phyloP scores from a whole-genome alignment of 1,140 invertebrate species.

The Elymnias hypermnestra region DNA sequence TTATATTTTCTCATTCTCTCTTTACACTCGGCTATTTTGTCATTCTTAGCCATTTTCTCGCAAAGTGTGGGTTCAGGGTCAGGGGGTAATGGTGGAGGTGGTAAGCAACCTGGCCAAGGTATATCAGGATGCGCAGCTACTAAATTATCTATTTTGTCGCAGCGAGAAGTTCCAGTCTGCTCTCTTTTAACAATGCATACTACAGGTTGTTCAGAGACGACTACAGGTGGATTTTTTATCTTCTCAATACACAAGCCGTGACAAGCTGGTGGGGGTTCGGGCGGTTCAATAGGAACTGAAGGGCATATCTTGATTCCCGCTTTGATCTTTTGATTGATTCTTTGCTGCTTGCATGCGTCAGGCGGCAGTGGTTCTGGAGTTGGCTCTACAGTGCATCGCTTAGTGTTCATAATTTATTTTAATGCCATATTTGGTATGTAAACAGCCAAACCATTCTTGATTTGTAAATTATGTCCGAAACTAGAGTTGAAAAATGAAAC shows the following conservation, averaged over 20 bases:
- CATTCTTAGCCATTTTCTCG: constrained; percentile 28
- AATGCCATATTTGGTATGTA: no score
- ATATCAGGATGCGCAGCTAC: constrained; percentile 28
- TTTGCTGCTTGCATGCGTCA: constrained; percentile 37
- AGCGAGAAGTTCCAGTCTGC: constrained; percentile 34
- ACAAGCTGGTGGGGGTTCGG: constrained; percentile 29
- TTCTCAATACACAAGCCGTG: constrained; percentile 44
- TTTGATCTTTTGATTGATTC: constrained; percentile 33
- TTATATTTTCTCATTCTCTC: constrained; percentile 34
- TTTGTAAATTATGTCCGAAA: no score
- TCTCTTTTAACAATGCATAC: constrained; percentile 38
- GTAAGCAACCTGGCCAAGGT: constrained; percentile 39
- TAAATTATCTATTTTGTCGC: constrained; percentile 31
- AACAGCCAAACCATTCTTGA: not conserved
- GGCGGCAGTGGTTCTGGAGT: constrained; percentile 35
- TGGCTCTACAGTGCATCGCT: constrained; percentile 40
- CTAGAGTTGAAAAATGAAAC: no score
- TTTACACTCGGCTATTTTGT: constrained; percentile 36
- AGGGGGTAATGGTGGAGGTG: constrained; percentile 29
- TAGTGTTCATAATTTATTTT: constrained; percentile 31
- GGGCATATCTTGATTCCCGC: constrained; percentile 33
- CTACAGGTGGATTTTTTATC: constrained; percentile 43
- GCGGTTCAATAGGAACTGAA: constrained; percentile 21
- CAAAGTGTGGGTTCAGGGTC: constrained; percentile 35
- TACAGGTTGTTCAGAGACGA: constrained; percentile 15